Evolutionary conservation across 2,888 invertebrate species (phyloP), one percentile per base, ranked within the genome.

Genomic region (Sinodicranocentrus sp.): DNA sequence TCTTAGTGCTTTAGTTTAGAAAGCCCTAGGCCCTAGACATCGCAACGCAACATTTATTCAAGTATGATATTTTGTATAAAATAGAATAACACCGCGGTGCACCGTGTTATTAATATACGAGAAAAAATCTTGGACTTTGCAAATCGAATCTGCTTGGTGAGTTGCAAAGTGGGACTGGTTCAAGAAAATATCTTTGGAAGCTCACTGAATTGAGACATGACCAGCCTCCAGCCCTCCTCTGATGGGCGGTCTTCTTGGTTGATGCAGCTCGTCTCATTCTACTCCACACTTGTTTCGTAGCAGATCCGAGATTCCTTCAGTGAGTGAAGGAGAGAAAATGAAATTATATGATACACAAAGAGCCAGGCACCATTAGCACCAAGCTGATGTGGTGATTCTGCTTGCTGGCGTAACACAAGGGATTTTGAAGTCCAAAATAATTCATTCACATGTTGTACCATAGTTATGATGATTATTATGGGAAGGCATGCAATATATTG

Each of bases 221-320:
- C 71, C 79, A 44, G 61, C 79, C 79, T 79, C 79, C 79, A 72
- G 79, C 79, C 79, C 79, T 71, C 79, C 79, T 79, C 79, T 79
- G 79, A 63, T 79, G 79, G 79, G 79, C 79, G 79, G 79, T 79
- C 71, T 79, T 79, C 33, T 10, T 43, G 10, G 19, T 21, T 39
- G 15, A 28, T 25, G 21, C 52, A 43, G 25, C 71, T 79, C 71
- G 70, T 68, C 61, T 54, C 52, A 54, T 79, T 59, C 61, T 39
- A 17, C 52, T 19, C 21, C 2, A 25, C 39, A 39, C 43, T 25
- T 57, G n/a, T n/a, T n/a, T n/a, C n/a, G n/a, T n/a, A n/a, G n/a
- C 57, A 57, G 6, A 5, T 19, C 25, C 2, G 8, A 57, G 57
- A 72, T 39, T 65, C 39, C 65, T 65, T 65, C 39, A 63, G 63